Conservation (phyloP, 2,797 vertebrate genomes). For the Philypnodon macrostomus region DNA sequence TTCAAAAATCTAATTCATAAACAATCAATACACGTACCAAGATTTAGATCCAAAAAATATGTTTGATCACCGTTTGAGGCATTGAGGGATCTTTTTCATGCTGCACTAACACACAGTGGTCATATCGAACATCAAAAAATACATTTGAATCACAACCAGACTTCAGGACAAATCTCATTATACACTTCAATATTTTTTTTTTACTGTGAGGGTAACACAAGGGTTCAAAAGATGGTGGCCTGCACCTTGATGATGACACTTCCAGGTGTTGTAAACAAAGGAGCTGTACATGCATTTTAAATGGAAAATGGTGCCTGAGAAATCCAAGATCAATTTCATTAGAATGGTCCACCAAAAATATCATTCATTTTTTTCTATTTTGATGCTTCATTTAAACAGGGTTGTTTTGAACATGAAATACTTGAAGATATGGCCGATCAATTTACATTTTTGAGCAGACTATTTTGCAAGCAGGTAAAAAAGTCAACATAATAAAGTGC, state of each 20-base stretch:
- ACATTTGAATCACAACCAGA: constrained; percentile 28
- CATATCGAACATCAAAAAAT: constrained; percentile 33
- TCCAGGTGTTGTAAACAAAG: background rate
- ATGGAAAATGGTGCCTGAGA: no score
- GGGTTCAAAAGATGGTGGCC: background rate
- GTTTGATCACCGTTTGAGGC: constrained; percentile 2
- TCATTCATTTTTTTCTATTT: no score
- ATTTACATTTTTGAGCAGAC: no score
- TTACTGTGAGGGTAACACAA: background rate
- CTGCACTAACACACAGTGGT: constrained; percentile 42
- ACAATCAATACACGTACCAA: constrained; percentile 7
- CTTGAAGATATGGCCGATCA: no score
- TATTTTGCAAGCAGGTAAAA: no score
- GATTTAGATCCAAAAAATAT: constrained; percentile 2
- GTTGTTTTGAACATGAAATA: no score
- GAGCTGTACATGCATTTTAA: background rate
- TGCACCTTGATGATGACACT: background rate
- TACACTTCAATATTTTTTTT: constrained; percentile 2
- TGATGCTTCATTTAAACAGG: no score
- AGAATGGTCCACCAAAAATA: no score
- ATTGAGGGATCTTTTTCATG: constrained; percentile 28
- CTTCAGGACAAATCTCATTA: constrained; percentile 26
- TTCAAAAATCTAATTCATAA: constrained; percentile 10
- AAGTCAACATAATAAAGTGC: no score
- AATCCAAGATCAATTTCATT: no score